phyloP scores from a whole-genome alignment of 2,113 vertebrate species.

The Ramphastos sulfuratus region DNA sequence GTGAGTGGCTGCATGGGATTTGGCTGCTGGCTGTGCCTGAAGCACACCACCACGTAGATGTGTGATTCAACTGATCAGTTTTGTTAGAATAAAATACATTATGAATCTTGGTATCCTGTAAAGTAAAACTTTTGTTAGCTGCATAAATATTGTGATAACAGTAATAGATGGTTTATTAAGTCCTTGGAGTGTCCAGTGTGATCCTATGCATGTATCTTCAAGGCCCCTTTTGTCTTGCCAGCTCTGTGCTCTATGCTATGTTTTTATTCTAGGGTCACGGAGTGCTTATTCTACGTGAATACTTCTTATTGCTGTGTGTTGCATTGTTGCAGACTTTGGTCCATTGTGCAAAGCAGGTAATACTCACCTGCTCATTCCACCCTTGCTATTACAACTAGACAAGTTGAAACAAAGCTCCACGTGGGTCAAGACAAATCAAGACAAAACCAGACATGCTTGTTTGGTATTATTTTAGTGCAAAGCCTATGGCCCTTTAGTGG shows the following conservation, averaged over 20 bases:
- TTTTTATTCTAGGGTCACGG: neutral
- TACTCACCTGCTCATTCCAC: neutral
- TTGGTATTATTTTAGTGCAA: neutral
- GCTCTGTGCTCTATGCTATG: neutral
- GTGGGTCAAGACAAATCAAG: neutral
- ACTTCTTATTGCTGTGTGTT: neutral
- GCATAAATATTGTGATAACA: neutral
- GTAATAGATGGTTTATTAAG: neutral
- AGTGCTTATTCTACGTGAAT: neutral
- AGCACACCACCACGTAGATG: neutral
- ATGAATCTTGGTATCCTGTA: neutral
- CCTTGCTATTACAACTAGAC: neutral
- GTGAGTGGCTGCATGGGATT: too few species aligned
- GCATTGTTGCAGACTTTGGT: neutral
- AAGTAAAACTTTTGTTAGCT: neutral
- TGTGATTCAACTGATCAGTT: neutral
- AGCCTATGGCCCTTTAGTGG: accelerated
- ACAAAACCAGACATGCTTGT: neutral
- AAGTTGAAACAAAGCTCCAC: neutral
- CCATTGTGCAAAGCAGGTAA: neutral
- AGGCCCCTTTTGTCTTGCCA: neutral
- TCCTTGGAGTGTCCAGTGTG: neutral
- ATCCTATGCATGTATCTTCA: neutral
- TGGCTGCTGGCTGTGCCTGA: too few species aligned
- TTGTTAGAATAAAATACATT: neutral